Evolutionary conservation across 2,797 vertebrate species (phyloP), one percentile per base, ranked within the genome.

Genomic region (Gambusia yucatana): DNA sequence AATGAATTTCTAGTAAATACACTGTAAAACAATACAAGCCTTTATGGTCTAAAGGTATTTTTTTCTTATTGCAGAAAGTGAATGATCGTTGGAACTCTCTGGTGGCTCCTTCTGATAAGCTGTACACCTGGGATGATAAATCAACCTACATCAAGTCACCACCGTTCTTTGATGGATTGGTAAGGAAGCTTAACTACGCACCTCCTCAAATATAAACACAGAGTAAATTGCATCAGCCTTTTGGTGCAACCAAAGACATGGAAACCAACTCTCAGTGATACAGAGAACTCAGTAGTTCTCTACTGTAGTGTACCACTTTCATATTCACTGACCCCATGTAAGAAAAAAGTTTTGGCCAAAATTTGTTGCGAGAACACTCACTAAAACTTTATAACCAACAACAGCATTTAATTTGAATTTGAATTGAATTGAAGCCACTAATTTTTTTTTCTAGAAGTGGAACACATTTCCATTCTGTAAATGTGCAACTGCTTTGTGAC

Each of bases 101-200:
- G 83, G 93, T 93, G 16, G 97, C 96, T 77, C 96, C 98, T 0
- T 96, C 97, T 69, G 97, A 99, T 79, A 97, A 96, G 79, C 93
- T 99, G 0, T 99, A 99, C 76, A 89, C 95, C 70, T 99, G 98
- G 98, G 96, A 99, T 86, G 91, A 95, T 65, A 95, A 96, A n/a
- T 99, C 98, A 30, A 99, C 98, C 0, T 99, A 99, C 84, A 99
- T 99, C 91, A 99, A 99, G 89, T 97, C 97, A 25, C 98, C 98
- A 0, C 98, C 98, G 0, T 99, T 99, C 93, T 99, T 99, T 70
- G 94, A 97, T 79, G 96, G 96, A 65, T 94, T 99, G 97, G 98
- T 99, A 96, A 90, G 69, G 82, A 22, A 1, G 30, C 9, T 28
- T 39, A 30, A n/a, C 30, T 6, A 48, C 6, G 3, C 17, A 16